Conservation (phyloP, 1,140 invertebrate genomes). For the Elymnias hypermnestra region DNA sequence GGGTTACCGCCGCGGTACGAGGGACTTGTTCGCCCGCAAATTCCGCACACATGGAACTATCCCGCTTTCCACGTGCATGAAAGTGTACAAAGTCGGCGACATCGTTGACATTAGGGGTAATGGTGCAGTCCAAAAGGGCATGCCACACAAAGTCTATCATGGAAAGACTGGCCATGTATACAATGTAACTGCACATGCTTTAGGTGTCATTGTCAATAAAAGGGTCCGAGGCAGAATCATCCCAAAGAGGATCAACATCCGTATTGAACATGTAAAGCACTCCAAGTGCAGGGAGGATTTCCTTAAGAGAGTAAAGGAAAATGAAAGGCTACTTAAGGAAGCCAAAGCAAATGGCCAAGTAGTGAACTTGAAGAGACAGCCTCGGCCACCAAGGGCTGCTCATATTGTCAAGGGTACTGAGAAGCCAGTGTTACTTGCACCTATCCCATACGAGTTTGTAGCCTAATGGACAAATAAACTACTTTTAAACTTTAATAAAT, state of each 20-base stretch:
- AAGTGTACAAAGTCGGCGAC: constrained; percentile 98
- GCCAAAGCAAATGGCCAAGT: constrained; percentile 87
- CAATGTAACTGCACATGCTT: constrained; percentile 97
- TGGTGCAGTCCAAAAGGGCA: constrained; percentile 99
- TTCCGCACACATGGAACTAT: constrained; percentile 97
- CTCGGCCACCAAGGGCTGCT: constrained; percentile 86
- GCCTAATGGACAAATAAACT: constrained; percentile 83
- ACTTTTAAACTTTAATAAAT: constrained; percentile 65
- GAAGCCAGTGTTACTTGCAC: constrained; percentile 89
- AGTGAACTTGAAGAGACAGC: constrained; percentile 90
- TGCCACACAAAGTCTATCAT: constrained; percentile 99
- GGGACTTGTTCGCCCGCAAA: constrained; percentile 97
- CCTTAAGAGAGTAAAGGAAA: constrained; percentile 92
- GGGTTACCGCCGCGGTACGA: constrained; percentile 97
- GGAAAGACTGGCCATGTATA: constrained; percentile 98
- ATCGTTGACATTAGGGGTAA: constrained; percentile 99
- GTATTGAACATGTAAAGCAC: constrained; percentile 98
- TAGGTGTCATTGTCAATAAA: constrained; percentile 99
- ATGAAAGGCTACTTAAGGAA: constrained; percentile 88
- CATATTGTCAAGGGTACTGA: constrained; percentile 92
- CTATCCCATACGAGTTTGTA: constrained; percentile 98
- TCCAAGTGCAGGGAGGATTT: constrained; percentile 98
- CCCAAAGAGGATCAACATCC: constrained; percentile 96
- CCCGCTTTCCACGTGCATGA: constrained; percentile 96
- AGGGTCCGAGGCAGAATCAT: constrained; percentile 94